Base-by-base conservation (phyloP, 2,113 vertebrate species). In the Ancistrus triradiatus region DNA sequence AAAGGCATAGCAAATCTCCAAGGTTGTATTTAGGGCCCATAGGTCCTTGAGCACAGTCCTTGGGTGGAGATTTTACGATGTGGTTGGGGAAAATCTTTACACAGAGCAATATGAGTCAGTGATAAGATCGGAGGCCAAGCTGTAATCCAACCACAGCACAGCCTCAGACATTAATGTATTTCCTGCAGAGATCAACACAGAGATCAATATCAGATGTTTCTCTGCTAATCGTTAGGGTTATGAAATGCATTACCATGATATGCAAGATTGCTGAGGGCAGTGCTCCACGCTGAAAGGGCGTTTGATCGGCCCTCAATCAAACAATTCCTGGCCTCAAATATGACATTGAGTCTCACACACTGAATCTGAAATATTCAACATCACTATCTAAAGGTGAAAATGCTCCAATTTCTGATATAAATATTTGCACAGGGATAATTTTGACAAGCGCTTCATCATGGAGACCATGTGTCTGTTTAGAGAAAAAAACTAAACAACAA, bases 131-230 rank as follows among this genome's bases (percentile, higher is more conserved):
- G 51, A 64, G 71, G 61, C 46, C 59, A 33, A 57, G 63, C 43
- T 67, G 76, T 72, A 74, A 75, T 72, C 60, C 66, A 76, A 76
- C 76, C 74, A 52, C 74, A 80, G 67, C 64, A 53, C 61, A 56
- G 61, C 50, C 44, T 27, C 46, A 3, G 38, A 68, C 18, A 66
- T 50, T 66, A 71, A 77, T 69, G 69, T 49, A 48, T 60, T 65
- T 73, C 60, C 59, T 68, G 66, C 43, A 46, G 47, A 55, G 51
- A 47, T 63, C 27, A 31, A 31, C 38, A 22, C 38, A 61, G 17
- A 10, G 59, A 68, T 63, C 66, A 67, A 50, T 33, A 62, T 61
- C 58, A 25, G 19, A 17, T 52, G 8, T 42, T 64, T 64, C 62
- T 59, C 51, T 24, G 70, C 59, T 63, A 67, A 66, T 38, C 51